Percentiles rank a stretch among this genome's conserved stretches.
Evolutionary conservation across 2,888 invertebrate genomes (phyloP).

Genomic region (Acanthosoma haemorrhoidale): DNA sequence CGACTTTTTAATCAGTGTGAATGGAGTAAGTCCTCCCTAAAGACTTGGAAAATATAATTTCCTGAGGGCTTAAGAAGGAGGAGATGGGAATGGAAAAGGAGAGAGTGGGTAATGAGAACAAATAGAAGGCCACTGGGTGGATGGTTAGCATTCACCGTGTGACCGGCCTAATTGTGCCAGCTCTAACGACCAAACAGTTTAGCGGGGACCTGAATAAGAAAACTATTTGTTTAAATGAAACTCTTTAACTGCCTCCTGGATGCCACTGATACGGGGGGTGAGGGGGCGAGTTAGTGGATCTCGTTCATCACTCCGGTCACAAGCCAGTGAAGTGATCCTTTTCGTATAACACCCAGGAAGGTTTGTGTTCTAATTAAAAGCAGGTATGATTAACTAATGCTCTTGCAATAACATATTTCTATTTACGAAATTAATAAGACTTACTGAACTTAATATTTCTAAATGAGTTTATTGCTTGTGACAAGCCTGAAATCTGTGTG

Average conservation of each 20-base stretch:
- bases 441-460: no score
- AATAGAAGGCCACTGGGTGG: not conserved
- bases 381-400: no score
- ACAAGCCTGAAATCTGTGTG: no score
- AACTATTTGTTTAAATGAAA: conserved; percentile 14
- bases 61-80: not conserved
- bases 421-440: no score
- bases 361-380: no score
- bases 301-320: no score
- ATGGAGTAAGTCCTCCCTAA: conserved; percentile 3
- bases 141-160: not conserved
- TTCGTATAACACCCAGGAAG: no score
- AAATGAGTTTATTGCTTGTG: no score
- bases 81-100: not conserved
- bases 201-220: not conserved
- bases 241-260: not conserved
- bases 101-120: not conserved
- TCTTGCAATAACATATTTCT: no score
- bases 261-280: not conserved
- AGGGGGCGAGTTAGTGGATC: no score
- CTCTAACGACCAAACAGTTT: not conserved
- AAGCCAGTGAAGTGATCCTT: no score
- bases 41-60: conserved; percentile 10
- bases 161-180: not conserved
- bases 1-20: conserved; percentile 4